These are phyloP conservation scores for Corapipo altera DNA, from an alignment of 2,113 vertebrate species.

Conservation along the genomic window DNA sequence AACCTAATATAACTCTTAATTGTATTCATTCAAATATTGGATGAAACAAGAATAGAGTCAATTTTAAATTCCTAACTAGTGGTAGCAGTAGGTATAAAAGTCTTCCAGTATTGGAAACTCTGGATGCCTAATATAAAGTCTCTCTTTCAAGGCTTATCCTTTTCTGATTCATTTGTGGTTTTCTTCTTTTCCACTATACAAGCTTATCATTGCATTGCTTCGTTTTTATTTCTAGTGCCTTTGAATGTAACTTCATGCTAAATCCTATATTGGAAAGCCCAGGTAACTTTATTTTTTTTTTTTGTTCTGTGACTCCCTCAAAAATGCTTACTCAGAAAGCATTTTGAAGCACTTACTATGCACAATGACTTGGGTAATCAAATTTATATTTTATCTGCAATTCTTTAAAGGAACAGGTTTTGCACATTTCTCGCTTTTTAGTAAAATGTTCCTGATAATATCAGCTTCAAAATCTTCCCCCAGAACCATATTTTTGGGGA, in stretches of 20 bases:
- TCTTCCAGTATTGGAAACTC: not conserved
- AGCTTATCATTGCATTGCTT: not conserved
- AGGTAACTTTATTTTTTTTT: not conserved
- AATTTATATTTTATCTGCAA: not conserved
- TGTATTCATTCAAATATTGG: not conserved
- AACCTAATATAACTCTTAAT: not conserved
- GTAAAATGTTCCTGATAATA: not conserved
- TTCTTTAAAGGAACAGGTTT: not conserved
- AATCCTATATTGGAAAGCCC: not conserved
- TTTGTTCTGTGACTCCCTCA: not conserved
- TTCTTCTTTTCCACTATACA: not conserved
- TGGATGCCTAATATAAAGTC: not conserved
- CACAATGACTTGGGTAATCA: not conserved
- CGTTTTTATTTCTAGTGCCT: not conserved
- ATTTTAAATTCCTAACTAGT: not conserved
- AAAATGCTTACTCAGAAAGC: not conserved
- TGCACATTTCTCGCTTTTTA: not conserved
- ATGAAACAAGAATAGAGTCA: not conserved
- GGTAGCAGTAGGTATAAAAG: not conserved
- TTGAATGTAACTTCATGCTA: not conserved
- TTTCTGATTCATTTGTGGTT: not conserved
- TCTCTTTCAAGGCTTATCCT: not conserved
- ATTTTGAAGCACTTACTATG: not conserved
- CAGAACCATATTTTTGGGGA: not conserved
- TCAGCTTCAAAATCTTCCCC: not conserved